Base-by-base conservation (phyloP, 2,113 vertebrate species). In the Oryzias melastigma region DNA sequence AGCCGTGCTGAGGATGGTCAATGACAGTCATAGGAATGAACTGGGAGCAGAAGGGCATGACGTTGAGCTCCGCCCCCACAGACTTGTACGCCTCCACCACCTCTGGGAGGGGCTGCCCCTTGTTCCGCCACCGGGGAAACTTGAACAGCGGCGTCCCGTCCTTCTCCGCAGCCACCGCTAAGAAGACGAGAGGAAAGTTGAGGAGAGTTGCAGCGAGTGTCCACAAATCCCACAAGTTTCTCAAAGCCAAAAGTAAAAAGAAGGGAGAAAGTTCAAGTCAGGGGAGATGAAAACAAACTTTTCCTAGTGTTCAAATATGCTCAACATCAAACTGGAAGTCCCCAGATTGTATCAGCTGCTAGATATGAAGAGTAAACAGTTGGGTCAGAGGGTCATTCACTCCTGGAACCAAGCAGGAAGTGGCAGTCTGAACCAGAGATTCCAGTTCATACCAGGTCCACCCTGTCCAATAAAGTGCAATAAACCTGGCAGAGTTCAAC, bases 11-110 rank as follows among this genome's bases (percentile, higher is more conserved):
- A 16, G 97, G 96, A 55, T 89, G 47, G 25, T 97, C 92, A 53
- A 98, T 99, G 51, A 99, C 77, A 51, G 95, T 94, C 95, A 99
- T 99, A 58, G 97, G 97, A 80, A 99, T 98, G 81, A 98, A 99
- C 89, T 99, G 97, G 1, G 95, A 95, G 84, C 97, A 99, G 90
- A 98, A 99, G 0, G 97, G 97, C 82, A 99, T 94, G 77, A 99
- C 97, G 2, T 99, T 99, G n/a, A 99, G 91, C 69, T 99, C 94
- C 0, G 97, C 97, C 13, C 94, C 95, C 61, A 99, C 94, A 0
- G 95, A 93, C 67, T 90, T 92, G 75, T 99, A 98, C 46, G 95
- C 92, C 6, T 94, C 93, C 7, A 93, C 80, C 43, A 96, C 96
- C 42, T 98, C 96, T 2, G 88, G 64, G 73, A 98, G 90, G 62